Conservation (phyloP, 1,140 invertebrate species). For the Frieseomelitta varia region DNA sequence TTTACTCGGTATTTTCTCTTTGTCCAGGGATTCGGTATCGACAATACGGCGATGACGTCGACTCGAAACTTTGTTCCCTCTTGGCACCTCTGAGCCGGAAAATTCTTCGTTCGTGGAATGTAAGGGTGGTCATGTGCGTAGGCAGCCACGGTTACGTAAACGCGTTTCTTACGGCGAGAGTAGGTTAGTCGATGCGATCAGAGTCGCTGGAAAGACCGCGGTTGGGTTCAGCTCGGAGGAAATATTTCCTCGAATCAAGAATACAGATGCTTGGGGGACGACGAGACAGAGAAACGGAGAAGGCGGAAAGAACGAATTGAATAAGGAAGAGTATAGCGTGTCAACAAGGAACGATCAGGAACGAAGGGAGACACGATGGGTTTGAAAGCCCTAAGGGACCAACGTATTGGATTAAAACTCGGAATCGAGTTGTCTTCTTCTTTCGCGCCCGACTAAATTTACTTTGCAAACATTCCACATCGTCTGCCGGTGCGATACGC, state of each 20-base stretch:
- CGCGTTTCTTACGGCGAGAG: not conserved
- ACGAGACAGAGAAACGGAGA: constrained; percentile 9
- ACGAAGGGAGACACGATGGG: constrained; percentile 45
- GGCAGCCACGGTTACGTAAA: not conserved
- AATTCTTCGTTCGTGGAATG: not conserved
- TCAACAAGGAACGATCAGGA: constrained; percentile 2
- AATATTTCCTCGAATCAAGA: constrained; percentile 41
- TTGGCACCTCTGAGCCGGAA: not conserved
- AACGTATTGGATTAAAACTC: constrained; percentile 78
- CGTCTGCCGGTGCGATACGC: constrained; percentile 12
- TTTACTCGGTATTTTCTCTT: not conserved
- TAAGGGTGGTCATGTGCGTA: not conserved
- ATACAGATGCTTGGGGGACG: not conserved
- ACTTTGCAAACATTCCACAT: constrained; percentile 77
- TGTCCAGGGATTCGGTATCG: not conserved
- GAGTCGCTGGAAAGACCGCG: not conserved
- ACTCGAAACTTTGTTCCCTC: not conserved
- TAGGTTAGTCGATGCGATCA: not conserved
- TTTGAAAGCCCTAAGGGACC: constrained; percentile 20
- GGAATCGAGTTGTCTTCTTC: constrained; percentile 74
- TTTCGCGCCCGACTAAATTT: constrained; percentile 71
- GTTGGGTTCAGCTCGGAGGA: not conserved
- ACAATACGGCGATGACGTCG: not conserved
- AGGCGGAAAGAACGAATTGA: not conserved
- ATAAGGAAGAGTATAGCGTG: not conserved